Evolutionary conservation across 92 coral and sea anemone species (phyloP), one percentile per base, ranked within the genome.

Genomic region (Umimayanthus kanabou): DNA sequence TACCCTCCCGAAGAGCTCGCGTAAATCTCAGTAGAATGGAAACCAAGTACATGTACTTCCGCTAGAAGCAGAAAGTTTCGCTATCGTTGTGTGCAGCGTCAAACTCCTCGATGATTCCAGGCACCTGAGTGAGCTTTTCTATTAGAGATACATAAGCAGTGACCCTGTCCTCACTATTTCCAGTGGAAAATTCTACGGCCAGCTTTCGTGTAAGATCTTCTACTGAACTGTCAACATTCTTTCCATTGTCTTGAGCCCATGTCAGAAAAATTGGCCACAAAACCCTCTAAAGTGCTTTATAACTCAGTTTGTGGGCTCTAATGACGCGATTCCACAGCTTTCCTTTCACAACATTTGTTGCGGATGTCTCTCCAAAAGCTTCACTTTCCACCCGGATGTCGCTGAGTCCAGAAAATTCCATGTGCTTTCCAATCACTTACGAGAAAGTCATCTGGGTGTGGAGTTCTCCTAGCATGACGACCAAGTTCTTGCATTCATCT

Each of bases 21-120:
- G 94, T 92, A 80, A 92, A 92, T 90, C 89, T 88, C 33, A 90
- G 93, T n/a, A 92, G 89, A 72, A 90, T 91, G 79, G 91, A 84
- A 43, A 89, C 94, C 40, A 83, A 76, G 61, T 61, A 80, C 92
- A 89, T 89, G 70, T 85, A 89, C n/a, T 76, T 50, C 73, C 92
- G 77, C 92, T 86, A 89, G 86, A 85, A 89, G 81, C 86, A 77
- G 71, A 85, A 85, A 29, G 92, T 89, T 37, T 89, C 37, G 73
- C 85, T 57, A 43, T 89, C 81, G 28, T 76, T 30, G 39, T 89
- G 88, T 29, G n/a, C 76, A 14, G 49, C 88, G 84, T 89, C 91
- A 84, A 89, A 89, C n/a, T n/a, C n/a, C 88, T 89, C 75, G 26
- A 5, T 18, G 47, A 89, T 50, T 67, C 55, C 13, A n/a, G 67